These are phyloP conservation scores for Alsophila aescularia DNA, from an alignment of 2,888 invertebrate species.

Conservation along the genomic window DNA sequence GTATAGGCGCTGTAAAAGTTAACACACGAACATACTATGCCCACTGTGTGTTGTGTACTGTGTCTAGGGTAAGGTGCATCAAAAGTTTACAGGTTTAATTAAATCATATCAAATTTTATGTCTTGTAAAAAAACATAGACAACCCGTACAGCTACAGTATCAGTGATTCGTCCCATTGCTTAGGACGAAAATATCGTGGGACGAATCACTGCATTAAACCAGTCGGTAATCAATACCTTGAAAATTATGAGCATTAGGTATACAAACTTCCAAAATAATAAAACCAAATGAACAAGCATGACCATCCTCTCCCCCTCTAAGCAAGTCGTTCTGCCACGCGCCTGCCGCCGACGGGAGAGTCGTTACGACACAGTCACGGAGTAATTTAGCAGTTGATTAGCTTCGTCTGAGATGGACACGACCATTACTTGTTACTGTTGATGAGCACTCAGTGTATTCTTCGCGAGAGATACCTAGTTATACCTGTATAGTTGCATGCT, in stretches of 20 bases:
- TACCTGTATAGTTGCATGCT: background rate
- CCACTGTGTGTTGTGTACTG: too few relatives aligned
- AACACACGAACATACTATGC: too few relatives aligned
- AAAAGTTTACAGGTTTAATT: too few relatives aligned
- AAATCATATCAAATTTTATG: too few relatives aligned
- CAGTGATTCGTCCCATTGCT: too few relatives aligned
- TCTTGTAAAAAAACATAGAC: too few relatives aligned
- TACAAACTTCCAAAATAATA: background rate
- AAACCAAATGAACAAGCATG: background rate
- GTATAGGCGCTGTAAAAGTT: too few relatives aligned
- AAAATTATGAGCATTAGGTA: background rate
- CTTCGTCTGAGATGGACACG: slow-evolving; percentile 54
- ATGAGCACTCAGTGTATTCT: background rate
- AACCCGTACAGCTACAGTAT: too few relatives aligned
- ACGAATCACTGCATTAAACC: too few relatives aligned
- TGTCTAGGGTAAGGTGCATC: too few relatives aligned
- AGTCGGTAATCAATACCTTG: too few relatives aligned
- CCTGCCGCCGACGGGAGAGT: background rate
- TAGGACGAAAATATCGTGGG: too few relatives aligned
- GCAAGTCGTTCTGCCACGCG: background rate
- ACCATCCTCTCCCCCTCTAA: background rate
- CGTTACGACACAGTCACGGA: slow-evolving; percentile 16
- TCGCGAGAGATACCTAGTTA: background rate
- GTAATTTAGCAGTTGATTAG: slow-evolving; percentile 39
- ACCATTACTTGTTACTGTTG: slow-evolving; percentile 21